phyloP scores from a whole-genome alignment of 2,113 vertebrate species.

The Ochotona princeps region DNA sequence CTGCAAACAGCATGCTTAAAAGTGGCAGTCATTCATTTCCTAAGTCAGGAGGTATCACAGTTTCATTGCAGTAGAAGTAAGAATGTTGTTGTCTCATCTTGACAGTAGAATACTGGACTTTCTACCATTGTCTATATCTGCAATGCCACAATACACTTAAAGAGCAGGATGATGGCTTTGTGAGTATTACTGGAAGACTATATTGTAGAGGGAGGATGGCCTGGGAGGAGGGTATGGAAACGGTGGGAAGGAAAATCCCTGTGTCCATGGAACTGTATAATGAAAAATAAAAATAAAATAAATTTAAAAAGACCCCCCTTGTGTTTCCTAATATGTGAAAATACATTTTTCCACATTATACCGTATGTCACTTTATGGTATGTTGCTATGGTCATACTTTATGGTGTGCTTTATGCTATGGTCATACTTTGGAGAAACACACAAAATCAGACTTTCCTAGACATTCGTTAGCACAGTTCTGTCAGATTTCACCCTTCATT shows the following conservation, averaged over 20 bases:
- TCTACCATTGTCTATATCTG: too few species aligned
- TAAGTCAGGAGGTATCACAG: not conserved
- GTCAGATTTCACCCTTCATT: not conserved
- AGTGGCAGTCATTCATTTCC: not conserved
- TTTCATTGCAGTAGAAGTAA: not conserved
- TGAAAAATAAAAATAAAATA: too few species aligned
- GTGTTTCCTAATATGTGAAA: not conserved
- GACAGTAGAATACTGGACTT: too few species aligned
- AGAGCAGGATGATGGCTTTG: too few species aligned
- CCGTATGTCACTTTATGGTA: not conserved
- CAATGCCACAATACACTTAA: too few species aligned
- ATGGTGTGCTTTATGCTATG: too few species aligned
- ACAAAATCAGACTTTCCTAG: not conserved
- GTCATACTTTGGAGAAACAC: constrained; percentile 9
- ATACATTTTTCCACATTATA: not conserved
- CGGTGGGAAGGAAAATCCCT: too few species aligned
- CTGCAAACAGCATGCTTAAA: not conserved
- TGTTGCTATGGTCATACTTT: not conserved
- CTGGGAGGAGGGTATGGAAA: too few species aligned
- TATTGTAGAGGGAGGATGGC: too few species aligned
- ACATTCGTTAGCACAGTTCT: not conserved
- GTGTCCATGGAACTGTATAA: too few species aligned
- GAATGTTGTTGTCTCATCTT: not conserved
- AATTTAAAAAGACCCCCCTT: not conserved
- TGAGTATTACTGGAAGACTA: too few species aligned